These are phyloP conservation scores for Fratercula arctica DNA, from an alignment of 2,797 vertebrate genomes.

Conservation along the genomic window DNA sequence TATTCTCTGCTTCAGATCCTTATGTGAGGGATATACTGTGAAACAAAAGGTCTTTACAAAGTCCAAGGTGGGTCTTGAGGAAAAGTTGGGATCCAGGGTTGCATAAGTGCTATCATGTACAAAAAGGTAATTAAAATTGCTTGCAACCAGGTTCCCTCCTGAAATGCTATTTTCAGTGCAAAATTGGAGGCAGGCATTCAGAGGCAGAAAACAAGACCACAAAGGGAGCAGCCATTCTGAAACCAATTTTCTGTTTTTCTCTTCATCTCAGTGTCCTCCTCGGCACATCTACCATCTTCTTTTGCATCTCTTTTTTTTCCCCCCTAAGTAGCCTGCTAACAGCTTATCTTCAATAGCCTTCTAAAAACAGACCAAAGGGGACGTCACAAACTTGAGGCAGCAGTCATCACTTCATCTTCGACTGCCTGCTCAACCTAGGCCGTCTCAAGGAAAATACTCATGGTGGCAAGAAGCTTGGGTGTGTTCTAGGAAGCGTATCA, in stretches of 20 bases:
- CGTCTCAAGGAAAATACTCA: not conserved
- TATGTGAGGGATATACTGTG: not conserved
- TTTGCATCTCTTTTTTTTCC: not conserved
- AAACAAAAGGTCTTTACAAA: not conserved
- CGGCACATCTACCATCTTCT: not conserved
- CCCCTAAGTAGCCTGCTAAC: not conserved
- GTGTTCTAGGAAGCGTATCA: constrained; percentile 2
- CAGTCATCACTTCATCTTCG: constrained; percentile 25
- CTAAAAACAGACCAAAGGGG: constrained; percentile 74
- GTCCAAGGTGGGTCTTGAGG: not conserved
- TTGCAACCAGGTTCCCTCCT: not conserved
- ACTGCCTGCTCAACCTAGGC: constrained; percentile 13
- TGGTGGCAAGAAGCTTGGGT: not conserved
- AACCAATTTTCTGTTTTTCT: not conserved
- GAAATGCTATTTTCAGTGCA: not conserved
- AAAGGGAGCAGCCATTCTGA: not conserved
- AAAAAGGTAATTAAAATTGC: not conserved
- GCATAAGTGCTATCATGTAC: not conserved
- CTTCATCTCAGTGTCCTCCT: not conserved
- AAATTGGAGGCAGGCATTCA: not conserved
- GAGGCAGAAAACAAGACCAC: not conserved
- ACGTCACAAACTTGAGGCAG: constrained; percentile 23
- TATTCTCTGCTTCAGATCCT: not conserved
- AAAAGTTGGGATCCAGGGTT: not conserved
- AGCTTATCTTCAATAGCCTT: constrained; percentile 73